Evolutionary conservation across 2,113 vertebrate species (phyloP).

Genomic region (Micromys minutus): DNA sequence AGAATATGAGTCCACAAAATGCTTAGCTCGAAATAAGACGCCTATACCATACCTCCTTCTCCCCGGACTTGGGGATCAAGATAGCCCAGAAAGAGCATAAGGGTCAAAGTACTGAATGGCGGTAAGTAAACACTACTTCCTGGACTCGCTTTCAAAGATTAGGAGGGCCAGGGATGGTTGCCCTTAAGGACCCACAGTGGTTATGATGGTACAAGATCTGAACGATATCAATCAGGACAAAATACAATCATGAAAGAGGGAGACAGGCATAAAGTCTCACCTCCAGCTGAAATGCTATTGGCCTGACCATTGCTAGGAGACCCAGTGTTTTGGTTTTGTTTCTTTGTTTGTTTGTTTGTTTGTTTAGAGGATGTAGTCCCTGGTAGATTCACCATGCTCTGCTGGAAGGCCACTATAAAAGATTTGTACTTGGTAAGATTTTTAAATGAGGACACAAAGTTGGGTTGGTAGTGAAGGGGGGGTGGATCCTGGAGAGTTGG

Average conservation of each 20-base stretch:
- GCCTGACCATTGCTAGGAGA: not conserved
- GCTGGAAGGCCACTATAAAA: not conserved
- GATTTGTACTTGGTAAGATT: not conserved
- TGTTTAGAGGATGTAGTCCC: not conserved
- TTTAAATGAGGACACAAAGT: not conserved
- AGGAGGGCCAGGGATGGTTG: not conserved
- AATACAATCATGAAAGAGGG: not conserved
- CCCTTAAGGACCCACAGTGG: not conserved
- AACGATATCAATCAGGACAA: not conserved
- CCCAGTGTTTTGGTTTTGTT: no score
- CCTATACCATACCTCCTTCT: not conserved
- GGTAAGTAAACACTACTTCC: not conserved
- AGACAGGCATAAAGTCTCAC: not conserved
- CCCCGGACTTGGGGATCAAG: not conserved
- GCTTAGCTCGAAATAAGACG: not conserved
- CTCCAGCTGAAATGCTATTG: not conserved
- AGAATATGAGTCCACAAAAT: not conserved
- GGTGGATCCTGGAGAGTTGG: not conserved
- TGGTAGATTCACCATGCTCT: not conserved
- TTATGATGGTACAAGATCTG: not conserved
- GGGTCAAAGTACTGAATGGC: not conserved
- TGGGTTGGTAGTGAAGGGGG: not conserved
- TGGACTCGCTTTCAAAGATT: not conserved
- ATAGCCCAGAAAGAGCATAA: not conserved
- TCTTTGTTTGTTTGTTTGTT: not conserved